Base-by-base conservation (phyloP, 2,888 invertebrate species). In the Drosophila robusta region DNA sequence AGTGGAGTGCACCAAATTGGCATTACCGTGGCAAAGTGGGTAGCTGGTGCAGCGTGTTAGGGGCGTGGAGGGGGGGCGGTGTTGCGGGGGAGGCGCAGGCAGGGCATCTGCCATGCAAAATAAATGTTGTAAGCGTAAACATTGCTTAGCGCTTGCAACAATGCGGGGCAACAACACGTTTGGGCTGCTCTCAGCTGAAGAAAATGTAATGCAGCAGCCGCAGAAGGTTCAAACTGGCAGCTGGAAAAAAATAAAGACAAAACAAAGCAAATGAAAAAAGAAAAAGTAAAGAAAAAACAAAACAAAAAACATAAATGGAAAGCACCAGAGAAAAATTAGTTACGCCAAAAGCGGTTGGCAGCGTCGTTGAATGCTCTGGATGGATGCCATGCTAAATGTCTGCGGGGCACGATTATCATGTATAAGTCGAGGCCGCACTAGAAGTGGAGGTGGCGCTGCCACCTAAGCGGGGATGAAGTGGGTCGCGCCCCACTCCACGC, bases 101-200 rank as follows among this genome's bases (percentile, higher is more conserved):
- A 29, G 26, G 56, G 61, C 64, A 78, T 55, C 57, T 66, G 75
- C 72, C 87, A 84, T 88, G 85, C 88, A 84, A 87, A 85, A 85
- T 84, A 84, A 87, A 87, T 87, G 87, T 87, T 79, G 85, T 61
- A 75, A 88, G 85, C 88, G 80, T 82, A 87, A 87, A 85, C 86
- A 87, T 79, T 78, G 77, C 82, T 75, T 72, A 72, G 81, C 74
- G 63, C 78, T 75, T 55, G 78, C 72, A 80, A 82, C 77, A 77
- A 71, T 66, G 80, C 67, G 55, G 64, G 54, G 61, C 78, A 63
- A 60, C 47, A 66, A 73, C 73, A 71, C 58, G 70, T 60, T 63
- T 36, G 36, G 39, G 46, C 36, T 47, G 55, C 60, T 22, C 36
- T 45, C 38, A 56, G 62, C 58, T 45, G 11, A 42, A 38, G 44